Percentiles rank a stretch among this genome's conserved stretches.
Conservation (phyloP, 2,797 vertebrate species). For the Anableps anableps region DNA sequence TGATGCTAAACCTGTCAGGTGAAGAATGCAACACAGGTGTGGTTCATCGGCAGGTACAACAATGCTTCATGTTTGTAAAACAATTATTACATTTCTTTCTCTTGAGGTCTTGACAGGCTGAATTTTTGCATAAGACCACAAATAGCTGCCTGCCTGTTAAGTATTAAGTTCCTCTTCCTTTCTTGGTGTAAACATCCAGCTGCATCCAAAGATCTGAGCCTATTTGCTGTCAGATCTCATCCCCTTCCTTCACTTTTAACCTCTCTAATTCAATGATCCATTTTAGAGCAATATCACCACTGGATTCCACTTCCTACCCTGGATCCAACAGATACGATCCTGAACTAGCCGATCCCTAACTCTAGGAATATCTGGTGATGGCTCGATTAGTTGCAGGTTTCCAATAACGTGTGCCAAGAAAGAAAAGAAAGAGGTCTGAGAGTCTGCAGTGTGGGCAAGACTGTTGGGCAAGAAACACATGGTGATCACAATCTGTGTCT, state of each 20-base stretch:
- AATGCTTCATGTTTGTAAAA: not conserved
- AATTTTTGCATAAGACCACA: not conserved
- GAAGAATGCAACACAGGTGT: not conserved
- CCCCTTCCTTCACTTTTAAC: constrained; percentile 44
- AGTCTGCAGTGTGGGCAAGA: constrained; percentile 12
- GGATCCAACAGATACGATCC: constrained; percentile 53
- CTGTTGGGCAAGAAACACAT: constrained; percentile 10
- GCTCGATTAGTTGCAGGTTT: constrained; percentile 52
- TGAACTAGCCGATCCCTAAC: constrained; percentile 46
- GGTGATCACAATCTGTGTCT: constrained; percentile 16
- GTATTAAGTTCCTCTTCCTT: constrained; percentile 65
- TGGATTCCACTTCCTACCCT: constrained; percentile 47
- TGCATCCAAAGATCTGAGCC: constrained; percentile 9
- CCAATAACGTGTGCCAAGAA: constrained; percentile 17
- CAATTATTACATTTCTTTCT: not conserved
- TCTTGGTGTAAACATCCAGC: constrained; percentile 46
- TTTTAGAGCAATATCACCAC: constrained; percentile 54
- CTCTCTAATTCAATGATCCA: constrained; percentile 14
- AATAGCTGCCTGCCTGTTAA: constrained; percentile 18
- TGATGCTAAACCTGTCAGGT: not conserved
- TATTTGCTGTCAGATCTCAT: constrained; percentile 32
- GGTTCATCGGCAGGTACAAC: not conserved
- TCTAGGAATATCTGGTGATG: constrained; percentile 41
- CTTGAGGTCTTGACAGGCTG: not conserved
- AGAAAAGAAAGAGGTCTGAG: constrained; percentile 18